Evolutionary conservation across 2,888 invertebrate genomes (phyloP).

Genomic region (Mycogona germanica): DNA sequence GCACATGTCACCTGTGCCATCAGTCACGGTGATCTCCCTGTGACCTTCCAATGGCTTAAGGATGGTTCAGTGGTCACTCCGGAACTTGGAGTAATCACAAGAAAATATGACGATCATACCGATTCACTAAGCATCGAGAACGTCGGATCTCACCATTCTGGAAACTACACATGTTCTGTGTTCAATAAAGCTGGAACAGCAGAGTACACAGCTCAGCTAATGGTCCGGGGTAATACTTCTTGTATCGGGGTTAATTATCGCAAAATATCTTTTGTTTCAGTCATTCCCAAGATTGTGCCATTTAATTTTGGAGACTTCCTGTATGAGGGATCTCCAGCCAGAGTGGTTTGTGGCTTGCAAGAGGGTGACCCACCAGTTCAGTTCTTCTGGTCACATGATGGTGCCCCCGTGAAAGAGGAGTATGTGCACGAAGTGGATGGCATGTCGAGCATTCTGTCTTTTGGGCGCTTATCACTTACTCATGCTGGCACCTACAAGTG

Average conservation of each 20-base stretch:
- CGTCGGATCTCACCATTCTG: conserved; percentile 25
- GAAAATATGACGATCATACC: conserved; percentile 24
- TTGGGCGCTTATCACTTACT: conserved; percentile 57
- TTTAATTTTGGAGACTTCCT: conserved; percentile 72
- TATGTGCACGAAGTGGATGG: conserved; percentile 40
- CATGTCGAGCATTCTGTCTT: conserved; percentile 63
- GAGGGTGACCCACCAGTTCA: conserved; percentile 66
- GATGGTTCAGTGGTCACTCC: conserved; percentile 16
- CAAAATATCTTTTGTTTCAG: conserved; percentile 38
- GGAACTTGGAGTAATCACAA: conserved; percentile 23
- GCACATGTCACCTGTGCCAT: conserved; percentile 22
- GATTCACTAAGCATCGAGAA: conserved; percentile 27
- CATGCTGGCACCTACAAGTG: conserved; percentile 66
- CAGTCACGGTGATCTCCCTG: conserved; percentile 21
- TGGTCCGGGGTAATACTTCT: conserved; percentile 17
- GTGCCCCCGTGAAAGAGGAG: conserved; percentile 27
- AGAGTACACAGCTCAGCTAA: conserved; percentile 9
- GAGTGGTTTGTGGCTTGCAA: conserved; percentile 67
- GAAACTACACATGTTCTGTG: conserved; percentile 23
- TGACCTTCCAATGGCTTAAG: conserved; percentile 19
- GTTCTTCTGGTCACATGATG: conserved; percentile 73
- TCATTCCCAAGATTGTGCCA: conserved; percentile 70
- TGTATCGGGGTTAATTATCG: too few relatives aligned
- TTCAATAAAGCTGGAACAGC: conserved; percentile 22
- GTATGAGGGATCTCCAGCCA: conserved; percentile 66